Evolutionary conservation across 2,888 invertebrate genomes (phyloP), one percentile per base, ranked within the genome.

Genomic region (Meloe dianella): DNA sequence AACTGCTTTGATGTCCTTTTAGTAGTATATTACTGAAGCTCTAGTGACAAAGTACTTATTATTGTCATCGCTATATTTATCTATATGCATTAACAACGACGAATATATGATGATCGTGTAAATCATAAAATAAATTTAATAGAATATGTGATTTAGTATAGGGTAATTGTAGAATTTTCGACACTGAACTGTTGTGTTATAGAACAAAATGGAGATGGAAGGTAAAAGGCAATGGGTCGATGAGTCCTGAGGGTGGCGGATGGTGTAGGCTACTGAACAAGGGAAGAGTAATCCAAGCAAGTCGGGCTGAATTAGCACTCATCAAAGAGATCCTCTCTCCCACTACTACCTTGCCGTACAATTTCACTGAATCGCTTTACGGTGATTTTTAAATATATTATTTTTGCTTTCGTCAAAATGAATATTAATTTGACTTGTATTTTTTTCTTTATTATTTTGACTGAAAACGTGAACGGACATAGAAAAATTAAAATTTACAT

Each of bases 391-490:
- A 74, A 74, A 74, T 69, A 71, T 71, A 72, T 73, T 73, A 72
- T 75, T 75, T 71, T 74, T 74, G 64, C 73, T 65, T 72, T 70
- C 68, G 63, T 61, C 67, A 70, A 73, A 74, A 74, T 74, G 74
- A 75, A 75, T 74, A 74, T 75, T 75, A 75, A 75, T 75, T 74
- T 67, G 69, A 57, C 72, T 72, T 74, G n/a, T n/a, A n/a, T n/a
- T n/a, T n/a, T n/a, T n/a, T n/a, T n/a, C n/a, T n/a, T n/a, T n/a
- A n/a, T n/a, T n/a, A n/a, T 69, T 73, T 71, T 71, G 54, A 65
- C 47, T 24, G 12, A 51, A 59, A 51, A 56, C 14, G 22, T 20
- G 54, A 22, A 57, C 54, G 29, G 14, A 56, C 8, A 30, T 12
- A 8, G 1, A 14, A 59, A 59, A 22, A 2, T 20, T 20, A 20